A percentile compares a stretch with the other conserved stretches of the same genome.
Evolutionary conservation across 2,113 vertebrate genomes (phyloP).

Genomic region (Misgurnus mizolepis): DNA sequence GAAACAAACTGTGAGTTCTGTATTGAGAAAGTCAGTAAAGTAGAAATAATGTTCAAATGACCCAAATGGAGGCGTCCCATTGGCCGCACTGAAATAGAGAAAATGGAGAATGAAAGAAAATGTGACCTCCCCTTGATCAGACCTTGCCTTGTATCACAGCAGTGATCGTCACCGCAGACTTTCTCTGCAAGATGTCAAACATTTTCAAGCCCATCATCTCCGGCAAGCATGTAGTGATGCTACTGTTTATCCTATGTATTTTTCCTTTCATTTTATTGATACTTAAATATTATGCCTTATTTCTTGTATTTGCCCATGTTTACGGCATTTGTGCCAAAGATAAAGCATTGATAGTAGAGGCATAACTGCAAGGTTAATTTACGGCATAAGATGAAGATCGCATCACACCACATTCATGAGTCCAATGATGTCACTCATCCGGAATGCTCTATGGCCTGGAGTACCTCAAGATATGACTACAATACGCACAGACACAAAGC

Average conservation of each 20-base stretch:
- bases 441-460: conserved; percentile 50
- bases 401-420: conserved; percentile 30
- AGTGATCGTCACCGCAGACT: background rate
- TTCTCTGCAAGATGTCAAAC: background rate
- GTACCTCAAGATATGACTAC: conserved; percentile 52
- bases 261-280: background rate
- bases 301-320: background rate
- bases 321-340: background rate
- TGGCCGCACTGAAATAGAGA: conserved; percentile 66
- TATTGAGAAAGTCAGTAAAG: conserved; percentile 78
- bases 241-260: background rate
- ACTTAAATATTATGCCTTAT: background rate
- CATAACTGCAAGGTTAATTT: background rate
- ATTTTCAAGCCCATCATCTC: background rate
- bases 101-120: conserved; percentile 77
- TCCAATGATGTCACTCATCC: conserved; percentile 17
- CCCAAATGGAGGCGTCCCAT: conserved; percentile 69
- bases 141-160: conserved; percentile 33
- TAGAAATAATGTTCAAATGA: conserved; percentile 78
- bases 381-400: conserved; percentile 15
- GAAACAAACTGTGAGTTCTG: conserved; percentile 73
- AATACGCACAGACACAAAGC: conserved; percentile 44
- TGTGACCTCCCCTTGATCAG: conserved; percentile 67
- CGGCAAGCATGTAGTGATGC: background rate
- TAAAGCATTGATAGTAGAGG: background rate